Base-by-base conservation (phyloP, 1,140 invertebrate genomes). In the Sminthurinus signatus region DNA sequence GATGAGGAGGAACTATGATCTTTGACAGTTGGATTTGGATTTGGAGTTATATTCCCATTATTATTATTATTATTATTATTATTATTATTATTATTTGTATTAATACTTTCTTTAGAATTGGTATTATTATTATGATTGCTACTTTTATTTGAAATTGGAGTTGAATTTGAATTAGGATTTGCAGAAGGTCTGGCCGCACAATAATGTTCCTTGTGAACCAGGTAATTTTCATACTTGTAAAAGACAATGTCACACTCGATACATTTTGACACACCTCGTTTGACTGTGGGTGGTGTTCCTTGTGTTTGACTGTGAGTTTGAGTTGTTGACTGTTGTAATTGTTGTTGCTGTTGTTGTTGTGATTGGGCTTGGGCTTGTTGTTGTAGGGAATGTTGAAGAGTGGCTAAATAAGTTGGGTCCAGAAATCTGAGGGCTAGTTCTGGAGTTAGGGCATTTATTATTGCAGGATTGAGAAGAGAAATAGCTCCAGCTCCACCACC, bases 231-330 rank as follows among this genome's bases (percentile, higher is more conserved):
- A 72, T 92, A 88, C 70, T 93, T 92, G 77, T 91, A 96, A 73
- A 98, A 98, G 0, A 95, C 92, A 60, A 98, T 98, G 74, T 96
- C 96, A 79, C 93, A 97, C 72, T 96, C 93, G 72, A 90, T 86
- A 78, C 93, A 97, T 76, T 92, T 94, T 25, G 86, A 91, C 0
- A 89, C 86, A 14, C 87, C 88, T 76, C 89, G 84, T 76, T 77
- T 77, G 17, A 73, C 65, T 14, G 67, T 63, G 15, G 70, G 32
- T 8, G 32, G 32, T 52, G 2, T 8, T 86, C 25, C 17, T 28
- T 28, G 17, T 31, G 5, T 12, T 23, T 31, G 51, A 12, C 5
- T 10, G 5, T 48, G 44, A 25, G 5, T 21, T 21, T 48, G 17
- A 48, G 23, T 4, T 25, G 8, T 4, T 48, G 5, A 23, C 3